A percentile compares a stretch with the other conserved stretches of the same genome.
These are phyloP conservation scores for Agrotis clavis DNA, from an alignment of 2,888 invertebrate genomes.

Conservation along the genomic window DNA sequence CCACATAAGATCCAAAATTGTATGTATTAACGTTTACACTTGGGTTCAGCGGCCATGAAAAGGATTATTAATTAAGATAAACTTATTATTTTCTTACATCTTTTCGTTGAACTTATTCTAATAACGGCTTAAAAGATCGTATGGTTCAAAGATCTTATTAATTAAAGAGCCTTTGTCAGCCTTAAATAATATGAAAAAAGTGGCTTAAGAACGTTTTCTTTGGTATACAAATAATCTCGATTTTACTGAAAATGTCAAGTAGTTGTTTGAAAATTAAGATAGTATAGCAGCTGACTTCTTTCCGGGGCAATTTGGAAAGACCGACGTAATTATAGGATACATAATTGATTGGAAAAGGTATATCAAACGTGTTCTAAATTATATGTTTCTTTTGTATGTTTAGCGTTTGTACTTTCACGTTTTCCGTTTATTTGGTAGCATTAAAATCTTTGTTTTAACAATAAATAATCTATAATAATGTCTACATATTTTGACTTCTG, in stretches of 20 bases:
- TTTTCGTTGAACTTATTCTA: background rate
- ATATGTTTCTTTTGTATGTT: too few relatives aligned
- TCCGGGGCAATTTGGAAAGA: background rate
- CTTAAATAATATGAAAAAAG: background rate
- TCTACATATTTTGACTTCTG: too few relatives aligned
- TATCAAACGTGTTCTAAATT: background rate
- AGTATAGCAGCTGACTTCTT: background rate
- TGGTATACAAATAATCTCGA: slow-evolving; percentile 3
- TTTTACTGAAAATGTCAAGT: background rate
- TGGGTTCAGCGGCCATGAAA: background rate
- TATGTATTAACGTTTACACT: background rate
- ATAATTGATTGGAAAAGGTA: slow-evolving; percentile 1
- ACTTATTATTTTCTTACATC: background rate
- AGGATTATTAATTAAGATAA: slow-evolving; percentile 1
- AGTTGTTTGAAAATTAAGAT: background rate
- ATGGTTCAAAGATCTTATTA: slow-evolving; percentile 8
- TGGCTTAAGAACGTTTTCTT: background rate
- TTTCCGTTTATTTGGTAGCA: too few relatives aligned
- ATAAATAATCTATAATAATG: too few relatives aligned
- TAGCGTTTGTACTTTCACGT: too few relatives aligned
- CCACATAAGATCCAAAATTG: background rate
- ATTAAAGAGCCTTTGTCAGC: background rate
- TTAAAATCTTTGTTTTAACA: too few relatives aligned
- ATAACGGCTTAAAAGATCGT: background rate
- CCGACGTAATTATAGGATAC: background rate